Conservation (phyloP, 1,140 invertebrate genomes). For the Diachasmimorpha longicaudata region DNA sequence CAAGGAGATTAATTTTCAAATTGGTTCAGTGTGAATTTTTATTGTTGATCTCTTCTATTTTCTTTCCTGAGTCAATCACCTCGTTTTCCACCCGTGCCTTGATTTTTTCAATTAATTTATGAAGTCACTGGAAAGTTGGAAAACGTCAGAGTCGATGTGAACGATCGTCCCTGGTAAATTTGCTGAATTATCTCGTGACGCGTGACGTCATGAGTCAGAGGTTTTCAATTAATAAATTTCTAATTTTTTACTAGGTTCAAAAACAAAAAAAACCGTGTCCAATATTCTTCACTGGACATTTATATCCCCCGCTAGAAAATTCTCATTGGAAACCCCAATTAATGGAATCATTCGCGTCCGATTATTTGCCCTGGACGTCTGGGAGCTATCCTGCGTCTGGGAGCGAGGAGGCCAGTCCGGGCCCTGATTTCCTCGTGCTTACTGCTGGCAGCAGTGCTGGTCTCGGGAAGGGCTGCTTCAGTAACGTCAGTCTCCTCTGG, state of each 20-base stretch:
- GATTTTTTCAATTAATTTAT: no score
- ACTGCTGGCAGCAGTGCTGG: slow-evolving; percentile 55
- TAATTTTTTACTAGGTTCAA: no score
- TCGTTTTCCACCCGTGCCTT: no score
- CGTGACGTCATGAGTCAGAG: no score
- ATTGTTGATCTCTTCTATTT: not conserved
- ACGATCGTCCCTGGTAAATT: no score
- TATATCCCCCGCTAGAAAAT: no score
- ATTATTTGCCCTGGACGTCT: slow-evolving; percentile 64
- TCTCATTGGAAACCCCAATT: not conserved
- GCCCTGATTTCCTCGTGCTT: slow-evolving; percentile 65
- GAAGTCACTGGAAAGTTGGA: no score
- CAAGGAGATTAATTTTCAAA: not conserved
- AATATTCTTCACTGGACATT: no score
- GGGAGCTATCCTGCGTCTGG: slow-evolving; percentile 65
- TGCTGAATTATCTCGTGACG: no score
- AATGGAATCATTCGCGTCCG: slow-evolving; percentile 21
- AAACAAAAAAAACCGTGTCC: no score
- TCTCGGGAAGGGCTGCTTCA: slow-evolving; percentile 54
- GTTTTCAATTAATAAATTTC: no score
- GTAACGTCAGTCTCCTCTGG: slow-evolving; percentile 59
- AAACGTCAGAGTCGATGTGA: no score
- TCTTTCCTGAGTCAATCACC: not conserved
- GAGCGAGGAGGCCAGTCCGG: slow-evolving; percentile 65
- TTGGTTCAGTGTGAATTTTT: not conserved